Evolutionary conservation across 1,140 invertebrate species (phyloP).

Genomic region (Metaphire vulgaris): DNA sequence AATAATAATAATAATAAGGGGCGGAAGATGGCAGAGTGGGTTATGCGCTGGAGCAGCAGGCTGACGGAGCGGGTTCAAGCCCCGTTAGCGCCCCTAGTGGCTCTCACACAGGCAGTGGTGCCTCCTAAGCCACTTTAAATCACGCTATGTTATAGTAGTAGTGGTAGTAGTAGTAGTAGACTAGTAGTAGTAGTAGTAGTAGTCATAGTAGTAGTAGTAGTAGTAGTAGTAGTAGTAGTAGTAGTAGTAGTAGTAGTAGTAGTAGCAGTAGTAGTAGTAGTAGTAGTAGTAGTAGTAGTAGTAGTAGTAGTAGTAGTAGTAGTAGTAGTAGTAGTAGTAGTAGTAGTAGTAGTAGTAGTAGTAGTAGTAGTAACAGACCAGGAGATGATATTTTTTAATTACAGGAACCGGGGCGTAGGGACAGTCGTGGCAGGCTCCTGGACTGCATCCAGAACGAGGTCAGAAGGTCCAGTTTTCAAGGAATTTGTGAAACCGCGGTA

Average conservation of each 20-base stretch:
- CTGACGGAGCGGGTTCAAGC: no score
- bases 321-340: conserved; percentile 7
- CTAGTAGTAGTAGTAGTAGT: no score
- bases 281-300: conserved; percentile 5
- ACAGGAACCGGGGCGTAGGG: conserved; percentile 24
- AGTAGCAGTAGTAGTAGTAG: conserved; percentile 1
- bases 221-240: conserved; percentile 9
- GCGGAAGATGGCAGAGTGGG: no score
- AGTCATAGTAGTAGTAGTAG: conserved; percentile 8
- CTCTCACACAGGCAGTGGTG: no score
- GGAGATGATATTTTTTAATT: neutral
- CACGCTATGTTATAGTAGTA: neutral
- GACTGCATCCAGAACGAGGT: conserved; percentile 19
- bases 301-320: conserved; percentile 8
- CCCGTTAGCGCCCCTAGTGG: no score
- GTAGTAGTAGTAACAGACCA: neutral
- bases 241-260: conserved; percentile 8
- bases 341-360: neutral
- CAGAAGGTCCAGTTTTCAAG: conserved; percentile 26
- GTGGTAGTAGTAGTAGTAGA: conserved; percentile 4
- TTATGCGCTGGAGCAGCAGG: no score
- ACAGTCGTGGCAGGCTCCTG: conserved; percentile 21
- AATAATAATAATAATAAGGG: neutral
- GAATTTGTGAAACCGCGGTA: conserved; percentile 27
- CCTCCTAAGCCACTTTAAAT: no score